Evolutionary conservation across 2,888 invertebrate genomes (phyloP).

Genomic region (Trichacis sp.): DNA sequence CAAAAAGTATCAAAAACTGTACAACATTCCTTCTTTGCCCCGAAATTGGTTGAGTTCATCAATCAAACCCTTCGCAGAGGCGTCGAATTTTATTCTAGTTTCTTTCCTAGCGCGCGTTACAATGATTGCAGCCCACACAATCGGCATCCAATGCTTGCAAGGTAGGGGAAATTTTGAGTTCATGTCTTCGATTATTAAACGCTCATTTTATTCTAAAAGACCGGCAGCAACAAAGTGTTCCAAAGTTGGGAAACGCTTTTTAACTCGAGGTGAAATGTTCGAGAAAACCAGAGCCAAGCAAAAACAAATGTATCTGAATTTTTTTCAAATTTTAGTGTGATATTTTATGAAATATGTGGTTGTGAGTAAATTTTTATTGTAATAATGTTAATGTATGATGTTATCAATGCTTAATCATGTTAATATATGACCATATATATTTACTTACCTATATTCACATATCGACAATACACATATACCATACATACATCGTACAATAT

Average conservation of each 20-base stretch:
- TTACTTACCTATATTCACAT: no score
- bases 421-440: no score
- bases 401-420: no score
- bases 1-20: no score
- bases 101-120: constrained; percentile 91
- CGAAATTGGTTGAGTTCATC: constrained; percentile 75
- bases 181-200: constrained; percentile 81
- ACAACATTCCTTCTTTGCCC: no score
- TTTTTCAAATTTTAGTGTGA: background rate
- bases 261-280: constrained; percentile 88
- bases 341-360: no score
- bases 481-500: no score
- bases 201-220: constrained; percentile 84
- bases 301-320: constrained; percentile 74
- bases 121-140: constrained; percentile 92
- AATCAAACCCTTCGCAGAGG: constrained; percentile 89
- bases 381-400: no score
- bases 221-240: constrained; percentile 89
- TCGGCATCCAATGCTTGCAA: constrained; percentile 91
- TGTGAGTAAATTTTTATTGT: no score
- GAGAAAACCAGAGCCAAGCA: constrained; percentile 89
- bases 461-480: no score
- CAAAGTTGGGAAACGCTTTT: constrained; percentile 88
- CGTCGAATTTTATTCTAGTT: constrained; percentile 89
- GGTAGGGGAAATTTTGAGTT: constrained; percentile 86